These are phyloP conservation scores for Trematocara nigrifrons DNA, from an alignment of 2,113 vertebrate species.

Conservation along the genomic window DNA sequence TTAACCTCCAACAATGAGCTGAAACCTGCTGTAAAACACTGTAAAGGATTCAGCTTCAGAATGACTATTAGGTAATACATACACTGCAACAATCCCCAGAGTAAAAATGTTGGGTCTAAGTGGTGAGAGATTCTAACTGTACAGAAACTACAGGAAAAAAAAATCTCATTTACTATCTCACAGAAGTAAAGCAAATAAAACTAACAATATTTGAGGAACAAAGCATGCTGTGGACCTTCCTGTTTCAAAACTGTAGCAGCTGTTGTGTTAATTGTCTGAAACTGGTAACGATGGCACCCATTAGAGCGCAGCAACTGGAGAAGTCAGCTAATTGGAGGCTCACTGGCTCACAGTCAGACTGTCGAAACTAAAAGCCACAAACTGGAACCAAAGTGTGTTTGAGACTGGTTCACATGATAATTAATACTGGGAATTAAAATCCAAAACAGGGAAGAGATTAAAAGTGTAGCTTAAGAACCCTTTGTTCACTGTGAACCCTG, in stretches of 20 bases:
- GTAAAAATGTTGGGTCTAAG: not conserved
- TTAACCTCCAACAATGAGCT: not conserved
- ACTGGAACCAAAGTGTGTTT: not conserved
- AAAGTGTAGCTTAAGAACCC: not conserved
- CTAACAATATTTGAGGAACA: not conserved
- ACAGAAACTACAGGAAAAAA: not conserved
- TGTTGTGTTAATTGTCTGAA: not conserved
- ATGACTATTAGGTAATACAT: not conserved
- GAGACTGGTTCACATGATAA: not conserved
- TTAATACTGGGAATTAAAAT: not conserved
- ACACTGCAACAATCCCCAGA: not conserved
- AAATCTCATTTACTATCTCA: not conserved
- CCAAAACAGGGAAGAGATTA: not conserved
- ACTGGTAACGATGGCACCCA: not conserved
- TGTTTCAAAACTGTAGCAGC: not conserved
- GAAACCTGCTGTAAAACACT: not conserved
- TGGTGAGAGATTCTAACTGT: not conserved
- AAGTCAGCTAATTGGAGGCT: not conserved
- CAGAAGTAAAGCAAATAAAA: not conserved
- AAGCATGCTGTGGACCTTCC: not conserved
- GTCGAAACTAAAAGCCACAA: not conserved
- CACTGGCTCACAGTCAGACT: not conserved
- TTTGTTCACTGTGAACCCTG: not conserved
- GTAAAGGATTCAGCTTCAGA: not conserved
- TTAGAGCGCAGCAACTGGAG: not conserved